Conservation (phyloP, 2,888 invertebrate genomes). For the Hypomecis punctinalis region DNA sequence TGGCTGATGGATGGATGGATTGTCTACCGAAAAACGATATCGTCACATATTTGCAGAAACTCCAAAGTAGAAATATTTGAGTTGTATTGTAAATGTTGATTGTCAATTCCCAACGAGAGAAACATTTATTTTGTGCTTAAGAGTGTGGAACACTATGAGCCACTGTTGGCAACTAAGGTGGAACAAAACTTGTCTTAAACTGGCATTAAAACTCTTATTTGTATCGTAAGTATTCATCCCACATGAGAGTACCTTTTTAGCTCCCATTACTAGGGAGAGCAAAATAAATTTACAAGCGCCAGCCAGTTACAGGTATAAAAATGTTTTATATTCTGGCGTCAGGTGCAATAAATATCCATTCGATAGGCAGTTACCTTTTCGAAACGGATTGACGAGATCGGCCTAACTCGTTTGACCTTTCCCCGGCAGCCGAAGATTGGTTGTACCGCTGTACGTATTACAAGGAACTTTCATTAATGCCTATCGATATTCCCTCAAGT, state of each 20-base stretch:
- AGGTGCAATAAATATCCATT: constrained; percentile 28
- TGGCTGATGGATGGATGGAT: no score
- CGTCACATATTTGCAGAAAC: no score
- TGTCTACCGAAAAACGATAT: no score
- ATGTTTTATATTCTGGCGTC: constrained; percentile 20
- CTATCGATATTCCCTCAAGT: constrained; percentile 19
- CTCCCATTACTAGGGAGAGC: constrained; percentile 1
- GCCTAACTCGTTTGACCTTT: constrained; percentile 28
- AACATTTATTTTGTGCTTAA: no score
- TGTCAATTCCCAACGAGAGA: no score
- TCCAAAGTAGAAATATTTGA: no score
- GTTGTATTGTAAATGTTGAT: no score
- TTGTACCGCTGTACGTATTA: constrained; percentile 4
- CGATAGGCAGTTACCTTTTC: constrained; percentile 21
- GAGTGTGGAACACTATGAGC: no score
- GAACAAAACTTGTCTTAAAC: no score
- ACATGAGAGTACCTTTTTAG: not conserved
- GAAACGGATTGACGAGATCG: constrained; percentile 13
- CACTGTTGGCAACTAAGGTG: no score
- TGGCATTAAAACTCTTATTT: no score
- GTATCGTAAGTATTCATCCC: no score
- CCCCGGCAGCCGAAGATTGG: constrained; percentile 14
- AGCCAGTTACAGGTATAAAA: constrained; percentile 13
- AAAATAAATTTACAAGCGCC: constrained; percentile 23
- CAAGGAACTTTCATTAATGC: constrained; percentile 23